Percentiles rank a stretch among this genome's conserved stretches.
Conservation (phyloP, 1,140 invertebrate genomes). For the Pogonomyrmex californicus region DNA sequence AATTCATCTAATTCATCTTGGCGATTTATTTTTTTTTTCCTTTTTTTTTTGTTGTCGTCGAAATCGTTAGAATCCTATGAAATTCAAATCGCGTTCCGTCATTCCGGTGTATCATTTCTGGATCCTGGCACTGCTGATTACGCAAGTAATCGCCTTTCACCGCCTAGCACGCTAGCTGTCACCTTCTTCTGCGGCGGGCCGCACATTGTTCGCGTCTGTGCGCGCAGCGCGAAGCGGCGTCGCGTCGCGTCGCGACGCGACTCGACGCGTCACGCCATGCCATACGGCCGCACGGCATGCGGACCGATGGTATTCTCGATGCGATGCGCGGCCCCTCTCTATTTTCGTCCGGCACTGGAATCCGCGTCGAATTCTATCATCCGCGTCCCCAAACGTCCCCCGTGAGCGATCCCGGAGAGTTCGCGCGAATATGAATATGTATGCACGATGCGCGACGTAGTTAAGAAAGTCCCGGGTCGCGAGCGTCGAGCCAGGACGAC, state of each 20-base stretch:
- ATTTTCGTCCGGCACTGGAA: conserved; percentile 85
- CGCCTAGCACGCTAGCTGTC: conserved; percentile 29
- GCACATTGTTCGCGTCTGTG: conserved; percentile 42
- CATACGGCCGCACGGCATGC: conserved; percentile 64
- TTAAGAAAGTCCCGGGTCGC: conserved; percentile 18
- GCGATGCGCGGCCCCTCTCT: conserved; percentile 83
- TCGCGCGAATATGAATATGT: conserved; percentile 36
- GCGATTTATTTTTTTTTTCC: neutral
- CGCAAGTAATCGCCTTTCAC: conserved; percentile 56
- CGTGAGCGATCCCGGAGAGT: conserved; percentile 19
- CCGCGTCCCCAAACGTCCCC: conserved; percentile 72
- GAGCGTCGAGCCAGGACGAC: neutral
- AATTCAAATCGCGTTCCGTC: conserved; percentile 53
- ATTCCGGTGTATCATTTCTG: conserved; percentile 57
- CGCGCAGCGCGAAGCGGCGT: neutral
- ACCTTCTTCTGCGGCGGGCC: conserved; percentile 28
- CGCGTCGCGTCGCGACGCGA: conserved; percentile 7
- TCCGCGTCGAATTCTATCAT: conserved; percentile 86
- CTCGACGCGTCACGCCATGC: conserved; percentile 11
- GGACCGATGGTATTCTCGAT: conserved; percentile 82
- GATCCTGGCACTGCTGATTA: conserved; percentile 36
- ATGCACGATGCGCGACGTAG: neutral
- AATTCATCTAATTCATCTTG: conserved; percentile 16
- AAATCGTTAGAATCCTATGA: conserved; percentile 34
- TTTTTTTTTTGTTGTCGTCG: neutral